A percentile compares a stretch with the other conserved stretches of the same genome.
Conservation (phyloP, 1,140 invertebrate species). For the Phenacoccus solenopsis region DNA sequence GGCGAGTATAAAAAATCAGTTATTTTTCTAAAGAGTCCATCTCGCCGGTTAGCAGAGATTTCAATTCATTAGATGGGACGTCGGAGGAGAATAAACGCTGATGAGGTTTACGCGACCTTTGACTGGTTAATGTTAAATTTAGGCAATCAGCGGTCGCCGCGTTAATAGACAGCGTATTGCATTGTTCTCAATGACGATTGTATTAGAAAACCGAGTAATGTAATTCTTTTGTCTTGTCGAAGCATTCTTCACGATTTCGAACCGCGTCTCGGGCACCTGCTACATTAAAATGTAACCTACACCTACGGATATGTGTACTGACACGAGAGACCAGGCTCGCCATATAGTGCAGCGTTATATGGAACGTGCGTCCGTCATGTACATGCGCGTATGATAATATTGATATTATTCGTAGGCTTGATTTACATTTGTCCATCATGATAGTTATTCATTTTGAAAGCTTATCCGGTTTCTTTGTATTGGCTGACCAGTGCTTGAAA, state of each 20-base stretch:
- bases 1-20: too few relatives aligned
- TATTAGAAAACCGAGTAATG: background rate
- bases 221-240: background rate
- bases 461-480: slow-evolving; percentile 1
- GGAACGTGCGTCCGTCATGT: background rate
- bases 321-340: background rate
- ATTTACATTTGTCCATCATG: slow-evolving; percentile 2
- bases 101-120: background rate
- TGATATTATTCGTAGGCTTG: slow-evolving; percentile 1
- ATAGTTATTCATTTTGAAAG: background rate
- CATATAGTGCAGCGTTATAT: background rate
- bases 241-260: too few relatives aligned
- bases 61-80: background rate
- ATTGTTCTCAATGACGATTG: background rate
- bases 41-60: background rate
- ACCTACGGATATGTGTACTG: background rate
- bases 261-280: background rate
- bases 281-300: background rate
- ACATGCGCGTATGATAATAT: background rate
- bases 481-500: background rate
- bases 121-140: background rate
- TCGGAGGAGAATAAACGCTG: background rate
- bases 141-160: background rate
- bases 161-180: background rate
- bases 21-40: too few relatives aligned